Base-by-base conservation (phyloP, 2,113 vertebrate species). In the Grammomys dolichurus region DNA sequence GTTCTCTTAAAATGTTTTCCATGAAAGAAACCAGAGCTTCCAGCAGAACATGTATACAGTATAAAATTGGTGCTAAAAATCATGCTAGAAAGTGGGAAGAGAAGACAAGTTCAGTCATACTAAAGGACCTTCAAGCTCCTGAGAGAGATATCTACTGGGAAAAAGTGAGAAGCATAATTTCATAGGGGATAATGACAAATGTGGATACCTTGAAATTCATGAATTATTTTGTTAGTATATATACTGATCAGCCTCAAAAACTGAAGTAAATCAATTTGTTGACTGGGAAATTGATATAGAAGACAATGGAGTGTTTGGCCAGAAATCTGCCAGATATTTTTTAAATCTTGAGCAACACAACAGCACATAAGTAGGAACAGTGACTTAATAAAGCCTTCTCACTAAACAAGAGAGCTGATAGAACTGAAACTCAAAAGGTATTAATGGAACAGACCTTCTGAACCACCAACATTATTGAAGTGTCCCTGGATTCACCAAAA, bases 211-310 rank as follows among this genome's bases (percentile, higher is more conserved):
- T 80, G 63, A 31, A 91, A 67, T 92, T 17, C 24, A 94, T 40
- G 9, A 82, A 56, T 43, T 87, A 4, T 12, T 56, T 46, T 95
- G 26, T 72, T 77, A 75, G 33, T 2, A 85, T 82, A 78, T 89
- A 85, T n/a, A 84, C 22, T 91, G 13, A 11, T 85, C 26, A 72
- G 73, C 7, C 70, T 96, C 69, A 93, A 78, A 63, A 96, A 84
- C 46, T 28, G 36, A 90, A 87, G 19, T 60, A 3, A 58, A 84
- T 5, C 40, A 60, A 36, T 73, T 75, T 94, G 10, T 12, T 95
- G 77, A 93, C 24, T 90, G 87, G 31, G 16, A 95, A 93, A 89
- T 1, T 81, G 33, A 51, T 17, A 67, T 82, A 58, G 26, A 33
- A 78, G 54, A 26, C 6, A 65, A 88, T 87, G 16, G 76, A 82